Evolutionary conservation across 1,140 invertebrate genomes (phyloP).

Genomic region (Drosophila fuyamai): DNA sequence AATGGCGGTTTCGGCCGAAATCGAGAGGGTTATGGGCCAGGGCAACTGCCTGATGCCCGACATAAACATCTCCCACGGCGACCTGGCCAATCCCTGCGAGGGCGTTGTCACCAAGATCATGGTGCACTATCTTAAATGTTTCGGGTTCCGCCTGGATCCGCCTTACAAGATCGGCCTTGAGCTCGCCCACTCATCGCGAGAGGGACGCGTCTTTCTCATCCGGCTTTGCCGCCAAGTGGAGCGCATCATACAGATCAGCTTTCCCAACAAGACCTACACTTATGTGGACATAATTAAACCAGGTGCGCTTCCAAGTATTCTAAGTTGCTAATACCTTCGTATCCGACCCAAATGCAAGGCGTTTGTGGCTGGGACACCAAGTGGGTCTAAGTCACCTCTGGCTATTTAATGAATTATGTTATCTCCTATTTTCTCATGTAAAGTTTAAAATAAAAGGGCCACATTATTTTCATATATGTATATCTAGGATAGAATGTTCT

Average conservation of each 20-base stretch:
- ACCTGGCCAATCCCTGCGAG: constrained; percentile 57
- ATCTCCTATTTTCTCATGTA: too few relatives aligned
- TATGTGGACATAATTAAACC: constrained; percentile 68
- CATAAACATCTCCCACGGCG: constrained; percentile 45
- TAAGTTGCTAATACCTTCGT: too few relatives aligned
- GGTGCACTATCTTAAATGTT: constrained; percentile 52
- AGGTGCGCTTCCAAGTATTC: constrained; percentile 31
- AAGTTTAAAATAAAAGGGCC: too few relatives aligned
- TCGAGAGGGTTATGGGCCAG: constrained; percentile 38
- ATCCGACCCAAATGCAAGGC: too few relatives aligned
- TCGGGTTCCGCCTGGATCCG: constrained; percentile 65
- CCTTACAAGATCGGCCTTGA: constrained; percentile 47
- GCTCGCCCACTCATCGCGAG: constrained; percentile 38
- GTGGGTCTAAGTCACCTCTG: too few relatives aligned
- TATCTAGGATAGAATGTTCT: too few relatives aligned
- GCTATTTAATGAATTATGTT: neutral
- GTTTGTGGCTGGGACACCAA: too few relatives aligned
- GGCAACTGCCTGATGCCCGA: constrained; percentile 60
- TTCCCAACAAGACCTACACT: constrained; percentile 56
- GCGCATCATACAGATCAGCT: constrained; percentile 61
- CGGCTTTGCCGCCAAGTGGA: constrained; percentile 69
- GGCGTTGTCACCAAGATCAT: constrained; percentile 53
- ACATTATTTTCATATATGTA: too few relatives aligned
- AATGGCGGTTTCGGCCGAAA: constrained; percentile 14
- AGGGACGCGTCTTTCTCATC: constrained; percentile 61